Evolutionary conservation across 2,797 vertebrate genomes (phyloP), one percentile per base, ranked within the genome.

Genomic region (Peromyscus melanophrys): DNA sequence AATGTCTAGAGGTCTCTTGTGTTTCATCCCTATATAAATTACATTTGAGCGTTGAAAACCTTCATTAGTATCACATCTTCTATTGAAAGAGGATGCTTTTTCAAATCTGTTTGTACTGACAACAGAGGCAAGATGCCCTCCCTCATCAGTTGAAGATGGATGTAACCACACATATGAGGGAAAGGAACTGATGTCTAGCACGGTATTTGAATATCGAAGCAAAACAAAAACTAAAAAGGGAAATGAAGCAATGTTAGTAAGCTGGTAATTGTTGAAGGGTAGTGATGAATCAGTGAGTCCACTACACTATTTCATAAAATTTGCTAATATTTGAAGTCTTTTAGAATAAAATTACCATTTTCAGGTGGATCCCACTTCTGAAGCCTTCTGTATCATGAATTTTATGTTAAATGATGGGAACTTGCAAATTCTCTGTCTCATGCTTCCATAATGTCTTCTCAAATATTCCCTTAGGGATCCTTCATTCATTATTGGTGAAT

Each of bases 31-130:
- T 77, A 34, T 10, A 27, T n/a, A 92, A 21, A 46, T 1, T 46
- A 40, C 34, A 52, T 78, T 92, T 93, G 84, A 57, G 75, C 73
- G 73, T 95, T 93, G n/a, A 95, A 95, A 96, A 88, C 25, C 59
- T 69, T 80, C 43, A 90, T 13, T 61, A 6, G 9, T 43, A n/a
- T 73, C 37, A 12, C 71, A 77, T 49, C 11, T 92, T 92, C 25
- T 89, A 57, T 73, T 85, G 65, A 67, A 89, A 90, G 23, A 89
- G 9, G 89, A 90, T 37, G 82, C 71, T 67, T 93, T 94, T 96
- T 59, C 34, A 78, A 93, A 78, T 69, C 63, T 69, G 27, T 83
- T 37, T 87, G 57, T 82, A n/a, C 46, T 96, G 93, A 76, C 46
- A 88, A 81, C 25, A 88, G 85, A 87, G n/a, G 1, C 14, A 87